Percentiles rank a stretch among this genome's conserved stretches.
Conservation (phyloP, 2,888 invertebrate species). For the Seira musarum region DNA sequence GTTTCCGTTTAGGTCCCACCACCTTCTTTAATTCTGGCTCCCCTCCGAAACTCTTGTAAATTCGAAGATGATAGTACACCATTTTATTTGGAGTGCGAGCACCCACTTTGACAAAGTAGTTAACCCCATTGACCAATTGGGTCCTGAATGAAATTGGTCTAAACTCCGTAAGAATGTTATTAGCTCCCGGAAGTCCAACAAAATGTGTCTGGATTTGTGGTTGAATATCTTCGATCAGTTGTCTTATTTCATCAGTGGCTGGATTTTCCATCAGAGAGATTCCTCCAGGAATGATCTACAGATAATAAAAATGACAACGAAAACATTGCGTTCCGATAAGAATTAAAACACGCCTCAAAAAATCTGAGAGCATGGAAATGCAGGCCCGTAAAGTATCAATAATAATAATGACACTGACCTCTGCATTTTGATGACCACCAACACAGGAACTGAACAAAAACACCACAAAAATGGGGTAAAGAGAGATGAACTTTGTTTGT, state of each 20-base stretch:
- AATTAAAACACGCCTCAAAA: no score
- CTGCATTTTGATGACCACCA: no score
- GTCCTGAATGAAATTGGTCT: constrained; percentile 45
- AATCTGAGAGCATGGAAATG: no score
- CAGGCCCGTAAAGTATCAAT: no score
- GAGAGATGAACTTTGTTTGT: no score
- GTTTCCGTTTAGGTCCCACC: constrained; percentile 26
- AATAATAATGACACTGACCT: no score
- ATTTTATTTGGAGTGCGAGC: constrained; percentile 17
- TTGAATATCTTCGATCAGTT: constrained; percentile 22
- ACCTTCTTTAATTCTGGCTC: constrained; percentile 13
- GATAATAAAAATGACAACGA: no score
- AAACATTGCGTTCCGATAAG: no score
- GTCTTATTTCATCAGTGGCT: background rate
- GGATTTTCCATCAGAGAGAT: constrained; percentile 17
- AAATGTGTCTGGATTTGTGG: constrained; percentile 31
- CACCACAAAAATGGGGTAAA: no score
- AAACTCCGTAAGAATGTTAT: constrained; percentile 1
- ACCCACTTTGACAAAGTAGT: constrained; percentile 51
- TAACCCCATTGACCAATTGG: constrained; percentile 53
- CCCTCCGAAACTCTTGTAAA: constrained; percentile 38
- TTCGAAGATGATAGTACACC: constrained; percentile 49
- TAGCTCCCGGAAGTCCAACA: constrained; percentile 9
- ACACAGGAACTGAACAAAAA: no score
- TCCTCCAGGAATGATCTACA: constrained; percentile 24